Evolutionary conservation across 1,140 invertebrate genomes (phyloP), one percentile per base, ranked within the genome.

Genomic region (Helicorthomorpha holstii): DNA sequence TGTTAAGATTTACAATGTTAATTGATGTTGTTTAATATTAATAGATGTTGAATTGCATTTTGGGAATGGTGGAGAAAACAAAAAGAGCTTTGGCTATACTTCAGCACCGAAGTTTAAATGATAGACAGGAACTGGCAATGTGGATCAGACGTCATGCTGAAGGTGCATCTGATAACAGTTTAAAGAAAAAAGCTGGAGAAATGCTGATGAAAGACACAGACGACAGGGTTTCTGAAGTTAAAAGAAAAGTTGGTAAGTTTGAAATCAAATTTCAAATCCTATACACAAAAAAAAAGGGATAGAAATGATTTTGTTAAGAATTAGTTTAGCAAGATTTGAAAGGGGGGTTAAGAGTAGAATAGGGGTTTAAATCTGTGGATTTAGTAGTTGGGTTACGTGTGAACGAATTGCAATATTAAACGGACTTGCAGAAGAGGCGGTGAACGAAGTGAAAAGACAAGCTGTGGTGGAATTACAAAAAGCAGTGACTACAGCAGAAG

Each of bases 41-140:
- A n/a, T 64, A 78, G 77, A 94, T 94, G 90, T 73, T 94, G 1
- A 91, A 91, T 64, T 94, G 89, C 68, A 94, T 95, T 54, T 75
- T 93, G 55, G 87, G 86, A 27, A 94, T 95, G 90, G 91, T 95
- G 34, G 90, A 95, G 66, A 95, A 95, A 66, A 95, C 91, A 1
- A 92, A 93, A 63, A 69, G 85, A 47, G 90, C 91, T 0, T 69
- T 96, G 19, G 79, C 84, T 1, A 92, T 93, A 48, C 67, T 95
- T 16, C 90, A 95, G 63, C 85, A 90, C 59, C 73, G 87, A 51
- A 85, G 27, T 19, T 46, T 53, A 34, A 44, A 48, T 10, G 57
- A 60, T 23, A 38, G 51, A 44, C 56, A 57, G 24, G 59, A 61
- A 26, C 34, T 61, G 34, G 54, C 64, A 1, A 64, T 71, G 64